phyloP scores from a whole-genome alignment of 2,113 vertebrate species.

The Lophochroa leadbeateri region DNA sequence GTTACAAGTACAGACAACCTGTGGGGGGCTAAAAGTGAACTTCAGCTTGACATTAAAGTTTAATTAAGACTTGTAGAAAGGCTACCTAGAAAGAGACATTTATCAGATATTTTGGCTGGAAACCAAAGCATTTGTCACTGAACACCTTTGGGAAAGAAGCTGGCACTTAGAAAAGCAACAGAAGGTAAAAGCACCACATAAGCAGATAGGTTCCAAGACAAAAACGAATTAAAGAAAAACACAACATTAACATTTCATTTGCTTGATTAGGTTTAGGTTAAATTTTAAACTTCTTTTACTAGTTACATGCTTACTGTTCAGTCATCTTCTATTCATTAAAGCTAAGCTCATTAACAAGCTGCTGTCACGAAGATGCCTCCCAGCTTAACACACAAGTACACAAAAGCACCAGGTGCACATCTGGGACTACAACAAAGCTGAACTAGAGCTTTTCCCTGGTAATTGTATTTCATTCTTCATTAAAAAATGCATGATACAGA shows the following conservation, averaged over 20 bases:
- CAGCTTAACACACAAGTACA: slow-evolving; percentile 51
- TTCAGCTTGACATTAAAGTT: slow-evolving; percentile 80
- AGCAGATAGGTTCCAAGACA: slow-evolving; percentile 74
- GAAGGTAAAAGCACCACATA: slow-evolving; percentile 77
- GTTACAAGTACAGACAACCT: slow-evolving; percentile 21
- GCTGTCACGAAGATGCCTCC: slow-evolving; percentile 22
- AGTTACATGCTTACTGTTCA: not conserved
- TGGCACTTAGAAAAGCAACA: slow-evolving; percentile 80
- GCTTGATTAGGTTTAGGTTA: slow-evolving; percentile 29
- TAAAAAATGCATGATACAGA: slow-evolving; percentile 61
- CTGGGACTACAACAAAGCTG: slow-evolving; percentile 74
- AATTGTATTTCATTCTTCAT: slow-evolving; percentile 76
- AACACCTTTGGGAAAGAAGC: slow-evolving; percentile 81
- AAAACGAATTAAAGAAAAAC: slow-evolving; percentile 70
- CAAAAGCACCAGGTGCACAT: slow-evolving; percentile 81
- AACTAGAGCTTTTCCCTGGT: slow-evolving; percentile 47
- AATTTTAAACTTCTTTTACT: slow-evolving; percentile 38
- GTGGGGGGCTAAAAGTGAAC: slow-evolving; percentile 71
- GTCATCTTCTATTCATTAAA: not conserved
- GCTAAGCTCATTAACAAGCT: slow-evolving; percentile 57
- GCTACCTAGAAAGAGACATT: slow-evolving; percentile 79
- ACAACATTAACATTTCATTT: slow-evolving; percentile 55
- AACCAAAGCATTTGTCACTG: slow-evolving; percentile 84
- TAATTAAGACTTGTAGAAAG: slow-evolving; percentile 81
- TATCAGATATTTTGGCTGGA: slow-evolving; percentile 82